Evolutionary conservation across 2,113 vertebrate species (phyloP), one percentile per base, ranked within the genome.

Genomic region (Equus quagga): DNA sequence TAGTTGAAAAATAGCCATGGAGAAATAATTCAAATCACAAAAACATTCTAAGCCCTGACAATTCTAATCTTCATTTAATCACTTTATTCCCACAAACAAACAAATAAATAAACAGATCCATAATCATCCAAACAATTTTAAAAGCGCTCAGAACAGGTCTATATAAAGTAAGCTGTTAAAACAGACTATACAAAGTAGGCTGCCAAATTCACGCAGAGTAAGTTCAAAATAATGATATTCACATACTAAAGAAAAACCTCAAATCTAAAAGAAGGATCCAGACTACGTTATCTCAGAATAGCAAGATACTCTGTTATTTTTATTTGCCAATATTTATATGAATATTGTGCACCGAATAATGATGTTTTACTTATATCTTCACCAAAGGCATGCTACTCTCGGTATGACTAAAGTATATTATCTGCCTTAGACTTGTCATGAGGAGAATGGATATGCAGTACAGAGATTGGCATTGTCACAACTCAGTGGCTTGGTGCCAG

Each of bases 11-110:
- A 49, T 2, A 70, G 3, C 15, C 18, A 92, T 18, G 12, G 21
- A 76, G 15, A 94, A 95, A 93, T 62, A 46, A 81, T 58, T 86
- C 49, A 79, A 72, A 89, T 78, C 46, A 97, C n/a, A 93, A 92
- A 96, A 95, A 65, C 8, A 70, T 80, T 49, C 28, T 90, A 92
- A 87, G 3, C 17, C 19, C 13, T 86, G 86, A 78, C 26, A 89
- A 73, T 67, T 64, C 8, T 24, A 94, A 81, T 80, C n/a, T 69
- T 82, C 73, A 93, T 89, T 58, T 24, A 75, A 54, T 96, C n/a
- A 86, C 26, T 69, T 82, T 92, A 80, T 83, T 69, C 46, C 19
- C 24, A 92, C 21, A 49, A 92, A 70, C 4, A 88, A 80, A 78
- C 8, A 95, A 93, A 95, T 8, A 87, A 65, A 78, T 5, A 87